Evolutionary conservation across 2,113 vertebrate genomes (phyloP), one percentile per base, ranked within the genome.

Genomic region (Trogon surrucura): DNA sequence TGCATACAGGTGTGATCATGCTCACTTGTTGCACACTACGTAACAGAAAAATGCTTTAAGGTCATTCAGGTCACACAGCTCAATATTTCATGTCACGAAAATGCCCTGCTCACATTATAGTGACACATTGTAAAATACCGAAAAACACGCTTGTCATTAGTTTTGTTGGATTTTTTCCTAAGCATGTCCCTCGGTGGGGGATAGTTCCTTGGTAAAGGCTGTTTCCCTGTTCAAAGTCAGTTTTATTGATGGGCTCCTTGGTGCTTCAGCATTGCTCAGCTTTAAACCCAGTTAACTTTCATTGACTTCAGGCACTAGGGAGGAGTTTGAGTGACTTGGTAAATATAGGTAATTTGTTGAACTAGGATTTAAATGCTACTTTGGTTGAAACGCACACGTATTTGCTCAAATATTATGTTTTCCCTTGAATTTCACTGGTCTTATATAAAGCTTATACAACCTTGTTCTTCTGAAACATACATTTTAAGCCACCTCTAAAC

Each of bases 171-270:
- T 4, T 47, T 85, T n/a, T 44, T 71, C 7, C n/a, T 29, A 66
- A 41, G 44, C 13, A 23, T 10, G 19, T 10, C 54, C 29, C 27
- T 6, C 1, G 0, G 4, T 16, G 21, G 25, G 23, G 18, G 12
- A 21, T 21, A n/a, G 25, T 7, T 58, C 5, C 50, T 50, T 25
- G 13, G 29, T 29, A 25, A 61, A 67, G 27, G 25, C n/a, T 53
- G 21, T 36, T 86, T 47, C 36, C 36, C 38, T 67, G 20, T 45
- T 65, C 64, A 45, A 75, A 71, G 30, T 17, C 30, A 30, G 23
- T 34, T 72, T 72, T 17, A 34, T 8, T 66, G 34, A 44, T 36
- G 13, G 16, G 10, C 20, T 65, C 47, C 80, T 70, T 32, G 54
- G 45, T 30, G 44, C 36, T 87, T 34, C 58, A 82, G 57, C 5